phyloP scores from a whole-genome alignment of 1,140 invertebrate species.

The Andricus grossulariae region DNA sequence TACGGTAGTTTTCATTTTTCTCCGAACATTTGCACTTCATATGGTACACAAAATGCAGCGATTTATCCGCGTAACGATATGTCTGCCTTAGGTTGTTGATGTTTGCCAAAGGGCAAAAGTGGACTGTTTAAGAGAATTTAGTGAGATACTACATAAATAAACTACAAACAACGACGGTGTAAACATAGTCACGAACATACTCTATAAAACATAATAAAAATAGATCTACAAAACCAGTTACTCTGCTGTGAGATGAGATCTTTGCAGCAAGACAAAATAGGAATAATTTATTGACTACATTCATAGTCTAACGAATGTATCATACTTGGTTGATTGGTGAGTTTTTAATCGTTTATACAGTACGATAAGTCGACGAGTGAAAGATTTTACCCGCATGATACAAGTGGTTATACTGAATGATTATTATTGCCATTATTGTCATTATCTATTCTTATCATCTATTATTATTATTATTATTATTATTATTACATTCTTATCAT shows the following conservation, averaged over 20 bases:
- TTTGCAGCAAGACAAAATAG: constrained; percentile 71
- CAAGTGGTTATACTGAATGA: constrained; percentile 66
- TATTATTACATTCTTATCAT: constrained; percentile 54
- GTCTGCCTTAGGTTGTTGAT: constrained; percentile 21
- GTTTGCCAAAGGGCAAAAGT: constrained; percentile 36
- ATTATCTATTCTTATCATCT: constrained; percentile 52
- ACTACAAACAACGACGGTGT: constrained; percentile 38
- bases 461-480: constrained; percentile 51
- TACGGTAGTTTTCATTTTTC: constrained; percentile 41
- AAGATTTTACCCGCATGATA: constrained; percentile 67
- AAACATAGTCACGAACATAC: constrained; percentile 48
- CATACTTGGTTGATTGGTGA: constrained; percentile 65
- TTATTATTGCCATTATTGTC: constrained; percentile 54
- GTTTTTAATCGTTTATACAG: constrained; percentile 67
- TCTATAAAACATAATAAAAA: constrained; percentile 42
- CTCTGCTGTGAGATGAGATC: constrained; percentile 67
- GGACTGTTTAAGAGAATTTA: constrained; percentile 42
- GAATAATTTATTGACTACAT: constrained; percentile 73
- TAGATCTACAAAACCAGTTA: constrained; percentile 72
- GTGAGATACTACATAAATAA: constrained; percentile 30
- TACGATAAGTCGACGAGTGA: constrained; percentile 65
- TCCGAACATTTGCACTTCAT: not conserved
- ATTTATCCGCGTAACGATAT: constrained; percentile 8
- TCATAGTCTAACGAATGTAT: constrained; percentile 67
- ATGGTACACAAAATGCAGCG: not conserved